phyloP scores from a whole-genome alignment of 2,888 invertebrate species.

The Cheilosia vulpina region DNA sequence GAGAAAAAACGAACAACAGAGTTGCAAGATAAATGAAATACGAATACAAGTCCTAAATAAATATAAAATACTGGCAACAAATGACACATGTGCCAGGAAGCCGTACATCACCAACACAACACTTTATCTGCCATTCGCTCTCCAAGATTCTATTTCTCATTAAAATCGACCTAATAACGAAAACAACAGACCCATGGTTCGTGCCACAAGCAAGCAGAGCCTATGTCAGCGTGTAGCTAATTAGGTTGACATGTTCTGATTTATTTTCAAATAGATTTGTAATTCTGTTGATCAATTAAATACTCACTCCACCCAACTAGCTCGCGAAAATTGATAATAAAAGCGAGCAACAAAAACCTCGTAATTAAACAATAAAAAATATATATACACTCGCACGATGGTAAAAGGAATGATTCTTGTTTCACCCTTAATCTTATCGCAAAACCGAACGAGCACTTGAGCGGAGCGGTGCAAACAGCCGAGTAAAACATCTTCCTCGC shows the following conservation, averaged over 20 bases:
- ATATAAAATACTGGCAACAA: background rate
- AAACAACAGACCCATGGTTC: no score
- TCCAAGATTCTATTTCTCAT: conserved; percentile 3
- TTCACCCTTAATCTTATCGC: conserved; percentile 54
- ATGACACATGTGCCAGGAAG: background rate
- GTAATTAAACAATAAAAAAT: background rate
- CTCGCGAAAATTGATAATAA: conserved; percentile 19
- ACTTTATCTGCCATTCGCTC: background rate
- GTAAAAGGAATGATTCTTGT: background rate
- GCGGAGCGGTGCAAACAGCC: conserved; percentile 2
- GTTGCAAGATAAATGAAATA: no score
- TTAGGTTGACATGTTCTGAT: conserved; percentile 15
- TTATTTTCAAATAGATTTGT: conserved; percentile 18
- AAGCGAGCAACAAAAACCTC: background rate
- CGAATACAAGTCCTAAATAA: background rate
- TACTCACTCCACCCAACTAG: background rate
- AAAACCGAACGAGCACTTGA: conserved; percentile 6
- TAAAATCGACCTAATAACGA: conserved; percentile 3
- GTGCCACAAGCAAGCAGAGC: background rate
- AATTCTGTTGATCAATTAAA: background rate
- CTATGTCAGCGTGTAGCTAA: background rate
- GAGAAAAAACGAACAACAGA: no score
- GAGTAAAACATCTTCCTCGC: conserved; percentile 26
- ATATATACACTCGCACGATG: background rate
- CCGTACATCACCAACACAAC: background rate